Conservation (phyloP, 1,140 invertebrate genomes). For the Atta texana region DNA sequence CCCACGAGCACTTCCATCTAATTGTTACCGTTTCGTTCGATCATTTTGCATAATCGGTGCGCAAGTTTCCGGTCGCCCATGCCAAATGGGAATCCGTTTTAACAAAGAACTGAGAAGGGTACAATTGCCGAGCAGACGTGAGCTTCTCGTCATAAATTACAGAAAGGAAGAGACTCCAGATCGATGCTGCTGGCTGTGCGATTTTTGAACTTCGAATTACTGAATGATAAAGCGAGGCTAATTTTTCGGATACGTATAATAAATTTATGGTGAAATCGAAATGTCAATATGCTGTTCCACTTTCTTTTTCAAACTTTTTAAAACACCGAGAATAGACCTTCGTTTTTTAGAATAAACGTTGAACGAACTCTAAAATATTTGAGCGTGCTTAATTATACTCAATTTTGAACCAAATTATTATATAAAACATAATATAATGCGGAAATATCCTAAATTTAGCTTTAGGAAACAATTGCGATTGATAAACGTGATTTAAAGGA, state of each 20-base stretch:
- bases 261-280: background rate
- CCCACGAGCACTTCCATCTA: slow-evolving; percentile 40
- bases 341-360: background rate
- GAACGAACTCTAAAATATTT: background rate
- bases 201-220: slow-evolving; percentile 35
- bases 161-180: background rate
- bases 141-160: slow-evolving; percentile 57
- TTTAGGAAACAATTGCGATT: background rate
- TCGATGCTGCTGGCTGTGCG: slow-evolving; percentile 30
- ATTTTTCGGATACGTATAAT: background rate
- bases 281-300: background rate
- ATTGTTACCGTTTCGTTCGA: slow-evolving; percentile 65
- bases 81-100: slow-evolving; percentile 35
- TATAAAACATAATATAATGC: background rate
- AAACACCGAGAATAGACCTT: background rate
- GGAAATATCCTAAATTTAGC: background rate
- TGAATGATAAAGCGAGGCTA: background rate
- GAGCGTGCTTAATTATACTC: background rate
- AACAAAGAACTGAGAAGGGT: slow-evolving; percentile 37
- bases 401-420: background rate
- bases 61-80: slow-evolving; percentile 37
- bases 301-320: background rate
- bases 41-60: slow-evolving; percentile 71
- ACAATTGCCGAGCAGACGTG: slow-evolving; percentile 31
- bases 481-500: slow-evolving; percentile 17